phyloP scores from a whole-genome alignment of 2,888 invertebrate genomes.

The Cancer borealis region DNA sequence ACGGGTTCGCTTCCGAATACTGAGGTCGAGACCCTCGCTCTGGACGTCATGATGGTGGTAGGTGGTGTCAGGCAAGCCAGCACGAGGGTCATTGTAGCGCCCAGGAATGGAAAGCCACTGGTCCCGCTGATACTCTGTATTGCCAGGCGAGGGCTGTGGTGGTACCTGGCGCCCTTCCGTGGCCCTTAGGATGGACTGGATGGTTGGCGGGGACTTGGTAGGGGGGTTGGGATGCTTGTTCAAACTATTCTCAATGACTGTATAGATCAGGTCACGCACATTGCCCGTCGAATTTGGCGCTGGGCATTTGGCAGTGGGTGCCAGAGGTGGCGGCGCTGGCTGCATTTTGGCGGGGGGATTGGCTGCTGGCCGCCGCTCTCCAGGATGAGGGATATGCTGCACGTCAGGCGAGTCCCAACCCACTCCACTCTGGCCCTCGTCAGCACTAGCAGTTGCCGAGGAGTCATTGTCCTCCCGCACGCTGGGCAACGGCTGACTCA shows the following conservation, averaged over 20 bases:
- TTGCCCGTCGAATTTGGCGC: conserved; percentile 52
- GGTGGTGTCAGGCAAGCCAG: conserved; percentile 62
- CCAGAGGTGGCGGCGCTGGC: conserved; percentile 23
- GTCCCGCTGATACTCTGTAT: conserved; percentile 56
- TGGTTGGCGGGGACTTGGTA: conserved; percentile 63
- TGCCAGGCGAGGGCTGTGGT: conserved; percentile 50
- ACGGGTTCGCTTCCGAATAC: conserved; percentile 76
- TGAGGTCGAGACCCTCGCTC: conserved; percentile 76
- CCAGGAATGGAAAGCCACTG: conserved; percentile 39
- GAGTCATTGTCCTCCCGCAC: conserved; percentile 77
- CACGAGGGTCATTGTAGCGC: conserved; percentile 68
- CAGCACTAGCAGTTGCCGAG: conserved; percentile 77
- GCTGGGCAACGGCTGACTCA: conserved; percentile 78
- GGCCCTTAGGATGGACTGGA: conserved; percentile 61
- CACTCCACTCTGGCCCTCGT: conserved; percentile 74
- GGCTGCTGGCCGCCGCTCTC: conserved; percentile 67
- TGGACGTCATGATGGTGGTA: conserved; percentile 63
- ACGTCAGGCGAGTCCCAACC: conserved; percentile 76
- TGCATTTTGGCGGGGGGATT: conserved; percentile 51
- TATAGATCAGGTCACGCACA: conserved; percentile 67
- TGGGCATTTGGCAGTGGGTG: conserved; percentile 29
- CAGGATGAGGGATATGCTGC: conserved; percentile 76
- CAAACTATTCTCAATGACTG: conserved; percentile 64
- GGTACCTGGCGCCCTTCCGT: conserved; percentile 43
- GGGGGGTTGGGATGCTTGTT: conserved; percentile 57